Percentiles rank a stretch among this genome's conserved stretches.
phyloP scores from a whole-genome alignment of 2,113 vertebrate species.

The cattle (Bos taurus) region DNA sequence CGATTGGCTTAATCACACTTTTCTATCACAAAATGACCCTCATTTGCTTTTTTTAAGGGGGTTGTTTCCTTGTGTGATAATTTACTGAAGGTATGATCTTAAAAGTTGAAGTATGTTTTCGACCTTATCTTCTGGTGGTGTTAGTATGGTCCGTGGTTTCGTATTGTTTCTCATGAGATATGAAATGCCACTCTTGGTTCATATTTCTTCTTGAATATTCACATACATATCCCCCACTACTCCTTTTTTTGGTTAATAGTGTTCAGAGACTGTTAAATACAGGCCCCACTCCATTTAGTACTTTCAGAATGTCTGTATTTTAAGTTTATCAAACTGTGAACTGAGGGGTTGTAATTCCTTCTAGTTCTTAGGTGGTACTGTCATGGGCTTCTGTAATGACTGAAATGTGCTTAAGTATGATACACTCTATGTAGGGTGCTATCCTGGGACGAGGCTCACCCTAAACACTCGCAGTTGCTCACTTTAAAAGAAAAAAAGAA shows the following conservation, averaged over 20 bases:
- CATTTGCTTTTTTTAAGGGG: conserved; percentile 4
- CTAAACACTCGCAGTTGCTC: background rate
- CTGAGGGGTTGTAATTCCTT: background rate
- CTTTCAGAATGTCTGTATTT: background rate
- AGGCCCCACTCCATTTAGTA: background rate
- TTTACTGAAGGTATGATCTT: background rate
- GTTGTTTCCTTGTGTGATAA: background rate
- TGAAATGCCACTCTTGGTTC: background rate
- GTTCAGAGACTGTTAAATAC: background rate
- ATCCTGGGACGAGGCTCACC: background rate
- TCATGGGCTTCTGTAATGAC: background rate
- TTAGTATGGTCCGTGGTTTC: background rate
- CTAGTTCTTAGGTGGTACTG: background rate
- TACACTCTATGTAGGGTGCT: too few relatives aligned
- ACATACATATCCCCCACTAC: background rate
- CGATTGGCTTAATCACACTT: background rate
- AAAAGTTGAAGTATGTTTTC: background rate
- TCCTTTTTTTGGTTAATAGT: background rate
- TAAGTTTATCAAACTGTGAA: background rate
- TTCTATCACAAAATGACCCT: background rate
- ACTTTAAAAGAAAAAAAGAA: background rate
- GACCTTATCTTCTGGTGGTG: background rate
- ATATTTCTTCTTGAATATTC: background rate
- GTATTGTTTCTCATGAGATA: background rate
- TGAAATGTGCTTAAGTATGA: background rate